These are phyloP conservation scores for Poecilia gillii DNA, from an alignment of 2,797 vertebrate species.

Conservation along the genomic window DNA sequence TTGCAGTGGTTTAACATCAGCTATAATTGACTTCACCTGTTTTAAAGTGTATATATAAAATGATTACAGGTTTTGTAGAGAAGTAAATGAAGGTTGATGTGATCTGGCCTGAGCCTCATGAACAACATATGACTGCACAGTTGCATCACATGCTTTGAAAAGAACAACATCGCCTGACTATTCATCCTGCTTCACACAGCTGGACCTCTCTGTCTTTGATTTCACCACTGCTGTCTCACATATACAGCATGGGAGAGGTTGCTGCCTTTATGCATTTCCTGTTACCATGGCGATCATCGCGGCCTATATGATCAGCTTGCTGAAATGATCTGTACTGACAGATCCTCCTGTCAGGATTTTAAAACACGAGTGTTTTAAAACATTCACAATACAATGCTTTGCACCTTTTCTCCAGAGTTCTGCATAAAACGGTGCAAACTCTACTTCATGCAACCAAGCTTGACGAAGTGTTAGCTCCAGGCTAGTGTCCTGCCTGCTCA, in stretches of 20 bases:
- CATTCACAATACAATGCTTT: background rate
- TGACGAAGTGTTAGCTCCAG: background rate
- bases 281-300: constrained; percentile 7
- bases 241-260: background rate
- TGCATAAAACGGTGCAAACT: background rate
- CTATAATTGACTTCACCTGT: background rate
- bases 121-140: background rate
- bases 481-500: background rate
- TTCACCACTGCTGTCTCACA: background rate
- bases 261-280: background rate
- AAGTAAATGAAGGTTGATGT: background rate
- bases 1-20: background rate
- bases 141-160: constrained; percentile 7
- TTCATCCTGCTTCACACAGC: background rate
- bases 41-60: background rate
- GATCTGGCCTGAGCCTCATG: background rate
- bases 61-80: background rate
- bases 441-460: background rate
- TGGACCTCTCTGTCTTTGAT: background rate
- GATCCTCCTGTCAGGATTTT: background rate
- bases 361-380: background rate
- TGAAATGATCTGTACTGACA: background rate
- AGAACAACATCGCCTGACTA: background rate
- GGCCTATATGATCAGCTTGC: background rate
- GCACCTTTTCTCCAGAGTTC: background rate